Evolutionary conservation across 1,140 invertebrate genomes (phyloP), one percentile per base, ranked within the genome.

Genomic region (Pseudomyrmex flavicornis): DNA sequence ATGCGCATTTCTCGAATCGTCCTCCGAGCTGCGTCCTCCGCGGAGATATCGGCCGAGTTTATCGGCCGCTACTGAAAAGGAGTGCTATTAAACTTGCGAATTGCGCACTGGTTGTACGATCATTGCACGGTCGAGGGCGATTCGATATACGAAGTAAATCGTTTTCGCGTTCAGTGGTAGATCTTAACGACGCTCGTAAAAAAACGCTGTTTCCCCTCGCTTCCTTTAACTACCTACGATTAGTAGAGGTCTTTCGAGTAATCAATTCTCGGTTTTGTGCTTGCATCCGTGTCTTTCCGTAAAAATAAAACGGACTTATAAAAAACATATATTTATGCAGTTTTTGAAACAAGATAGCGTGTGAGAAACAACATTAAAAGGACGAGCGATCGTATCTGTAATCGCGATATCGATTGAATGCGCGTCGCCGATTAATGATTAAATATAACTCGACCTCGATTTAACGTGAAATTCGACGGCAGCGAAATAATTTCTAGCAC

Each of bases 1-100:
- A 86, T 87, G 85, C 77, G 72, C 85, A 76, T 82, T 77, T 87
- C 85, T 70, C 85, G 84, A 87, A 72, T 87, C 73, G 85, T 87
- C 86, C 86, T 74, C 83, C 85, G 86, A 88, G 86, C 85, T 88
- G 86, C 85, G 58, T 88, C 86, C 85, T 88, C 86, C 79, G 86
- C 86, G 85, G 10, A 58, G 56, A 62, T 73, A 50, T 35, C n/a
- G 56, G 63, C 59, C 85, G 85, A 86, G 54, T 58, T 80, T 80
- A 80, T 59, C 76, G 72, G 73, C 44, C 22, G 48, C 61, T 73
- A 85, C 86, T 88, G 86, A 58, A 88, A 85, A 85, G 85, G 48
- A 88, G 82, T 50, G 52, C 83, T 22, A n/a, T 77, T 73, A 82
- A 68, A 73, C 54, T 54, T 12, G 15, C 15, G 52, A 58, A 79